A percentile compares a stretch with the other conserved stretches of the same genome.
Evolutionary conservation across 2,888 invertebrate genomes (phyloP).

Genomic region (Clivina fossor): DNA sequence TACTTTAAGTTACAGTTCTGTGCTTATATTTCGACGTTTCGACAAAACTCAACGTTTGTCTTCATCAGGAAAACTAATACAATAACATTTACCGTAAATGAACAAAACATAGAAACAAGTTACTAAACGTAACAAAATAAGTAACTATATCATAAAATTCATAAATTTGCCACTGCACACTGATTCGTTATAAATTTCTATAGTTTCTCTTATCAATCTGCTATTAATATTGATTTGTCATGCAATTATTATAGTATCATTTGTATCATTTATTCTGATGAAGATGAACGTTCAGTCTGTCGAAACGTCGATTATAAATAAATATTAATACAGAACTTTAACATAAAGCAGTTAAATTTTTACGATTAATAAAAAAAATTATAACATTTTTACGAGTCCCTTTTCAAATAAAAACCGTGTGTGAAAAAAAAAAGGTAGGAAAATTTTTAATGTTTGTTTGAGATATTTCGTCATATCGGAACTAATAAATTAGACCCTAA

Average conservation of each 20-base stretch:
- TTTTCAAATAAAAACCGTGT: too few relatives aligned
- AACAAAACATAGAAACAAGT: too few relatives aligned
- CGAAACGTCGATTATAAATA: neutral
- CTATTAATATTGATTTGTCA: conserved; percentile 2
- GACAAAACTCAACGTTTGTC: too few relatives aligned
- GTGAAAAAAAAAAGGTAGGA: neutral
- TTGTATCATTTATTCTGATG: neutral
- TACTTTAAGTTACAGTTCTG: too few relatives aligned
- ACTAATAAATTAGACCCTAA: neutral
- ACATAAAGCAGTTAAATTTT: neutral
- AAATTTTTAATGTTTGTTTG: neutral
- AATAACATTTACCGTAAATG: too few relatives aligned
- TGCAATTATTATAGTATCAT: neutral
- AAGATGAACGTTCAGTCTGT: neutral
- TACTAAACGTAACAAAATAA: too few relatives aligned
- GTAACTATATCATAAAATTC: too few relatives aligned
- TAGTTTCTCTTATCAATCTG: neutral
- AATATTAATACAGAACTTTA: neutral
- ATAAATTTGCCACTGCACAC: too few relatives aligned
- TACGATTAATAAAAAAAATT: neutral
- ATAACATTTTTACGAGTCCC: neutral
- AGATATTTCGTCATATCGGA: neutral
- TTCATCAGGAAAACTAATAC: too few relatives aligned
- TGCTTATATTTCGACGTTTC: too few relatives aligned
- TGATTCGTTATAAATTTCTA: too few relatives aligned